Base-by-base conservation (phyloP, 2,888 invertebrate species). In the Drosophila austrosaltans region DNA sequence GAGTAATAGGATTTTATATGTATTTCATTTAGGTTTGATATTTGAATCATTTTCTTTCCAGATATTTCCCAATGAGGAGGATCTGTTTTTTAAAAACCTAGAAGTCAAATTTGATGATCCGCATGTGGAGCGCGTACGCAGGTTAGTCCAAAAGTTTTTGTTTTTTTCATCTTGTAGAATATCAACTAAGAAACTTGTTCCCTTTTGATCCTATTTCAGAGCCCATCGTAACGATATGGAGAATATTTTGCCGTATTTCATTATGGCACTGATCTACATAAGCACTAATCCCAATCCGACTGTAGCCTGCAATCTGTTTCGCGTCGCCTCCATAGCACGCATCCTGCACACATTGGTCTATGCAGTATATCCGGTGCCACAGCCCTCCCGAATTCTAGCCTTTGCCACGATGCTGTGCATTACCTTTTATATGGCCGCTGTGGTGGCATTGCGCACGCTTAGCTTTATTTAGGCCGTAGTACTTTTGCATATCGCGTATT, bases 191-290 rank as follows among this genome's bases (percentile, higher is more conserved):
- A 36, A 8, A 20, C 5, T n/a, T 16, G 10, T n/a, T 5, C 16
- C 16, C 6, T 20, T 22, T 22, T 40, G 10, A 4, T 3, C 28
- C 28, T 6, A 30, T 16, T 92, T 7, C 90, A 95, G 95, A 82
- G 95, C 95, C 2, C 95, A 95, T 89, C 93, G 94, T 84, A 96
- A 96, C 84, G 96, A 96, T 87, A 89, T 96, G 90, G 95, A 96
- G 91, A 96, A 95, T 91, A 95, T 95, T 70, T 91, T 94, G 6
- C 92, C 94, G 1, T 95, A 95, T 89, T 92, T 95, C 42, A 84
- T 94, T 2, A 92, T 94, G 76, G 94, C 93, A 16, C 89, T 94
- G 32, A 90, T 94, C 6, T 96, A 94, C 87, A 90, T 94, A 5
- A 89, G 93, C 69, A 94, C 94, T 0, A 92, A 93, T 74, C 95